Evolutionary conservation across 2,113 vertebrate species (phyloP), one percentile per base, ranked within the genome.

Genomic region (Rissa tridactyla): DNA sequence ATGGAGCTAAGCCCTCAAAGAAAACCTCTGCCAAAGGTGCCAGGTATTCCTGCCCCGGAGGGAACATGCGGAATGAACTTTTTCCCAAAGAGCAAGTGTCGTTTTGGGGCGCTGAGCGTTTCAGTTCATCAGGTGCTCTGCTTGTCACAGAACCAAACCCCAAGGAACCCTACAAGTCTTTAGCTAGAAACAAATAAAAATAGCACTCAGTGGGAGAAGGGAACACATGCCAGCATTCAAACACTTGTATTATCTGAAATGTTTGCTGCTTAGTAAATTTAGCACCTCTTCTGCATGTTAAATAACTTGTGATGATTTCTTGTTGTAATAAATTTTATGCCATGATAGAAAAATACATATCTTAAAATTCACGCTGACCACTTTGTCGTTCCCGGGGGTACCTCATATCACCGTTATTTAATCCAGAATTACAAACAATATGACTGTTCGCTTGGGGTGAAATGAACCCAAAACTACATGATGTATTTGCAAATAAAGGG

Each of bases 201-300:
- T 90, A 94, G 90, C 88, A 95, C 29, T 62, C 60, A 68, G 93
- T 88, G 77, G 89, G 80, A 91, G 86, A 91, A 92, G 42, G 38
- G 79, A 82, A 77, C 34, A 62, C 71, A 40, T 88, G 86, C 62
- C 82, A 92, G n/a, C 42, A 58, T 62, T 52, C 64, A 42, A 42
- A 60, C 26, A 47, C 72, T 88, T 91, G 42, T 16, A 51, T 88
- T 77, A 91, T 71, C 89, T 54, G 51, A 92, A 92, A 70, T 46
- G 65, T 73, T 77, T 88, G 65, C 55, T 58, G 86, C 25, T 81
- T n/a, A 11, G 46, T 38, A 82, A 49, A 82, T 84, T 52, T 65
- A 38, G 34, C 36, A 38, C 42, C 38, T 78, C 65, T 86, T 75
- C n/a, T 75, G 70, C 52, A 36, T n/a, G n/a, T 64, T 90, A 92